phyloP scores from a whole-genome alignment of 2,113 vertebrate genomes.

The Nettapus auritus region DNA sequence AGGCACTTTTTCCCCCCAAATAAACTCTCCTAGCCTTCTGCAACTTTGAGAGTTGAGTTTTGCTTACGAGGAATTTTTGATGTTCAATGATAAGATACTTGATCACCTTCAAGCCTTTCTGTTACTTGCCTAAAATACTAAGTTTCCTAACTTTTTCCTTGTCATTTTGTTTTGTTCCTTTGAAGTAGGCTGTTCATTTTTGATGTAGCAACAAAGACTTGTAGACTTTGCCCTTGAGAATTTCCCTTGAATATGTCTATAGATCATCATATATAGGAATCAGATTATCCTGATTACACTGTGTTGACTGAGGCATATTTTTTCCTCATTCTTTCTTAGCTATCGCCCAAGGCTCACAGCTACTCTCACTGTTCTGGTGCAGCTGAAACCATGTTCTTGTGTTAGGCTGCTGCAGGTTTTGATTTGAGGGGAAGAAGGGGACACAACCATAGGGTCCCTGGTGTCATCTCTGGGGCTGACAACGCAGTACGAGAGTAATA shows the following conservation, averaged over 20 bases:
- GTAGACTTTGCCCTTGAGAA: not conserved
- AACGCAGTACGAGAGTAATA: not conserved
- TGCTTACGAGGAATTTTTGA: not conserved
- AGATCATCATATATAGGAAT: not conserved
- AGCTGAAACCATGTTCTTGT: not conserved
- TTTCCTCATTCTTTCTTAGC: not conserved
- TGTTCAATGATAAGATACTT: not conserved
- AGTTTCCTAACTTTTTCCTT: fast-evolving
- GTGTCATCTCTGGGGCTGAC: not conserved
- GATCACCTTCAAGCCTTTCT: not conserved
- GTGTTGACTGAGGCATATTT: not conserved
- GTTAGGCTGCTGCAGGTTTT: not conserved
- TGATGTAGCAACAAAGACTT: not conserved
- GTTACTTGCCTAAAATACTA: not conserved
- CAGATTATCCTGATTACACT: not conserved
- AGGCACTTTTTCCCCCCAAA: not conserved
- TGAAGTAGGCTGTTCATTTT: not conserved
- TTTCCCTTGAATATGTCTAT: not conserved
- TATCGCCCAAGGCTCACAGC: not conserved
- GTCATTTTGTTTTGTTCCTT: not conserved
- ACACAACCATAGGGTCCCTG: no score
- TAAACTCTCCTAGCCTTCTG: not conserved
- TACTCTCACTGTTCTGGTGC: not conserved
- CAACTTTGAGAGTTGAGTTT: not conserved
- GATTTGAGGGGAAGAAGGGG: not conserved